These are phyloP conservation scores for Platyscapa corneri DNA, from an alignment of 1,140 invertebrate species.

Conservation along the genomic window DNA sequence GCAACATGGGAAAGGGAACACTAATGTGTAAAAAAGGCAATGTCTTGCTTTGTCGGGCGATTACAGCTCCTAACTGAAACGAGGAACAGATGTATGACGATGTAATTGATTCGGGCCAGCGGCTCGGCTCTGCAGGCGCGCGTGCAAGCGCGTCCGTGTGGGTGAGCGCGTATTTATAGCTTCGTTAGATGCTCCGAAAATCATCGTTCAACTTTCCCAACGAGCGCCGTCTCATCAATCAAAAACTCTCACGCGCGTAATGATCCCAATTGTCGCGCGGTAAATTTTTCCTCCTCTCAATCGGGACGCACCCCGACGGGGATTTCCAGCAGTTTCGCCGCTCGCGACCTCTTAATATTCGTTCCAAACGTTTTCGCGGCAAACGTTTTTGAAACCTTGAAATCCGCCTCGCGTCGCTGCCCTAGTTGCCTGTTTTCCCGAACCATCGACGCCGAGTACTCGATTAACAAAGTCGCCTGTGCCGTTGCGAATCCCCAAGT, in stretches of 20 bases:
- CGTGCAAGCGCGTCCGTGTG: too few relatives aligned
- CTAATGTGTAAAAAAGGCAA: constrained; percentile 2
- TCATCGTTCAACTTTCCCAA: constrained; percentile 23
- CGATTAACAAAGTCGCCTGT: too few relatives aligned
- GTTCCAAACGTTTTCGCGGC: too few relatives aligned
- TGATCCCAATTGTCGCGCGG: constrained; percentile 28
- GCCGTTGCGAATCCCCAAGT: too few relatives aligned
- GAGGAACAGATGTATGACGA: constrained; percentile 24
- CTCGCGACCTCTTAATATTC: too few relatives aligned
- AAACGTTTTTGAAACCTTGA: too few relatives aligned
- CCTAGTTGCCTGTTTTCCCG: too few relatives aligned
- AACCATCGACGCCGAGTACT: too few relatives aligned
- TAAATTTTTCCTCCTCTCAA: background rate
- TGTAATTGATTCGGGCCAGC: constrained; percentile 19
- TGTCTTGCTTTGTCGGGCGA: constrained; percentile 31
- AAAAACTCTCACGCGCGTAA: constrained; percentile 9
- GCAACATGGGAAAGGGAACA: background rate
- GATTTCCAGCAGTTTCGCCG: too few relatives aligned
- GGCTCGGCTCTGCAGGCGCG: too few relatives aligned
- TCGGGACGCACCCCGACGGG: too few relatives aligned
- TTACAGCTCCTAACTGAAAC: background rate
- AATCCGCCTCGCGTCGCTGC: too few relatives aligned
- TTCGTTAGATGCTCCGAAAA: constrained; percentile 1
- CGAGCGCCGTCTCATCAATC: constrained; percentile 31
- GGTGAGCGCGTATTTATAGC: background rate